phyloP scores from a whole-genome alignment of 37 sponge, comb jelly and placozoan genomes.

The Bolinopsis microptera region DNA sequence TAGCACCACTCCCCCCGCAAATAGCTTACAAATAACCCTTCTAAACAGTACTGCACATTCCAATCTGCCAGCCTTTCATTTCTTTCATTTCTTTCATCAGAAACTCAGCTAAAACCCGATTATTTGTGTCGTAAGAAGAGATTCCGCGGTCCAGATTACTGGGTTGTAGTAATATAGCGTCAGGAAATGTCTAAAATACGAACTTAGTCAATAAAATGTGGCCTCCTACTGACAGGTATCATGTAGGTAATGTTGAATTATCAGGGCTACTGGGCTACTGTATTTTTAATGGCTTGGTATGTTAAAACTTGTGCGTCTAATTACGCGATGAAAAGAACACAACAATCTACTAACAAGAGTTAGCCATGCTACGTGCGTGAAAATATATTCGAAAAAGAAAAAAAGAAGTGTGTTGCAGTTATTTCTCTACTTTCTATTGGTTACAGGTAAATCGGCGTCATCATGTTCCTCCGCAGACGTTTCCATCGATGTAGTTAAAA shows the following conservation, averaged over 20 bases:
- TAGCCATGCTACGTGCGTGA: neutral
- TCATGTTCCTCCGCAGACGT: too few species aligned
- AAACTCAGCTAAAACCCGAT: neutral
- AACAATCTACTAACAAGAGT: neutral
- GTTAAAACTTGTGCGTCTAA: neutral
- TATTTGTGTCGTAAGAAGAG: neutral
- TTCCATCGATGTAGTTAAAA: too few species aligned
- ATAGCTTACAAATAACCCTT: neutral
- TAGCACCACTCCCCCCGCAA: neutral
- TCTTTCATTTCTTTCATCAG: neutral
- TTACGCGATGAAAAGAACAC: neutral
- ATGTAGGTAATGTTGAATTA: neutral
- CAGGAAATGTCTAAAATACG: neutral
- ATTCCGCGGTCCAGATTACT: neutral
- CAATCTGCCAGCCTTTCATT: neutral
- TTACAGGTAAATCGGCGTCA: too few species aligned
- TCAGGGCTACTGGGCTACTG: neutral
- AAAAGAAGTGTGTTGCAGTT: too few species aligned
- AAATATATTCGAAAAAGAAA: neutral
- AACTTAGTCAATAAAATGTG: neutral
- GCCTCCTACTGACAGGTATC: neutral
- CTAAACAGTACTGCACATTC: neutral
- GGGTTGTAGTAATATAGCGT: neutral
- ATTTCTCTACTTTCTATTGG: too few species aligned
- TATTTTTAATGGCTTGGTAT: neutral